phyloP scores from a whole-genome alignment of 2,113 vertebrate species.

The Plecturocebus donacophilus region DNA sequence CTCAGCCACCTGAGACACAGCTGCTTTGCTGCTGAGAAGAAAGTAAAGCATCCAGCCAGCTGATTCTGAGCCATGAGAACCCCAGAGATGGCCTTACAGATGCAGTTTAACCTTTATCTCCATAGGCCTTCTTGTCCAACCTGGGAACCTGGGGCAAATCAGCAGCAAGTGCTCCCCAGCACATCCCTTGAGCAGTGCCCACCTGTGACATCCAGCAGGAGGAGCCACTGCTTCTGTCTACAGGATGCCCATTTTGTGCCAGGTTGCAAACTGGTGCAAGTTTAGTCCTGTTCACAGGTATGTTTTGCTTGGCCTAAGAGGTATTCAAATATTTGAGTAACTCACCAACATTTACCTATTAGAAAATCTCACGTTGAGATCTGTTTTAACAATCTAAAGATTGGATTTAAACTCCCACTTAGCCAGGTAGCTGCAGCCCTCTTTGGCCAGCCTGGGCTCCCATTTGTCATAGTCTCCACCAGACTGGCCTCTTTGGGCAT shows the following conservation, averaged over 20 bases:
- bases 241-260: neutral
- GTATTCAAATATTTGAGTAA: constrained; percentile 20
- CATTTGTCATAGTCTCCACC: neutral
- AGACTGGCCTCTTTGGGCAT: neutral
- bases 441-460: neutral
- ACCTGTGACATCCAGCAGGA: neutral
- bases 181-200: neutral
- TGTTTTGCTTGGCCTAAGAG: neutral
- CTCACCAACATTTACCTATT: neutral
- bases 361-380: neutral
- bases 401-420: too few species aligned
- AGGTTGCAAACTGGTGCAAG: neutral
- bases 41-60: neutral
- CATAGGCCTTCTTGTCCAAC: neutral
- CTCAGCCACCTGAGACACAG: neutral
- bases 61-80: too few species aligned
- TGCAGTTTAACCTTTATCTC: neutral
- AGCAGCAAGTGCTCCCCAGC: fast-evolving
- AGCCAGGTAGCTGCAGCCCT: neutral
- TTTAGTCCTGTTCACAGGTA: neutral
- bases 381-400: neutral
- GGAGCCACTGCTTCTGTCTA: neutral
- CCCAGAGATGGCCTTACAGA: neutral
- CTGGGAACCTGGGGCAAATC: neutral
- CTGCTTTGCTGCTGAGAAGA: neutral